Evolutionary conservation across 2,113 vertebrate species (phyloP), one percentile per base, ranked within the genome.

Genomic region (Corythornis madagascariensis): DNA sequence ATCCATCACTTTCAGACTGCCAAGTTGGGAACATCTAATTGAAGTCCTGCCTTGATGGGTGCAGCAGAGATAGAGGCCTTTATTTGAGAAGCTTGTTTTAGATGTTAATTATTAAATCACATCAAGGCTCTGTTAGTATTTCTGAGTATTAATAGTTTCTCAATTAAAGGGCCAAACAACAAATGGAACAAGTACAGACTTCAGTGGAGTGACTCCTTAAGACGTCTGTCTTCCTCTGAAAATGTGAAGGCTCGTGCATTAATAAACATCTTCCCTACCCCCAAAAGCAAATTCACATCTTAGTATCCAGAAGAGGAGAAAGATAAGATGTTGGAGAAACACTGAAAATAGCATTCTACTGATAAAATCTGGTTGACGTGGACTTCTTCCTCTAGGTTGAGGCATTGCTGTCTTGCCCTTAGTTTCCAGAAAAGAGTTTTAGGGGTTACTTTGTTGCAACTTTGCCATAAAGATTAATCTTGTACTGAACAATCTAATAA

Each of bases 401-500:
- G 64, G 26, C n/a, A 17, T 72, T 28, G 16, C 82, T 53, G 29
- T 74, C 25, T 9, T 56, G 9, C 93, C n/a, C 66, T 77, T 86
- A 18, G 75, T 88, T 89, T 94, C 52, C 40, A 73, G 45, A 75
- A 82, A 47, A 87, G 9, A 69, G 83, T 76, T 67, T 5, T 64
- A 93, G 76, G 7, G 5, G 53, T 86, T 93, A 83, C 69, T 87
- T 73, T 29, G 31, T 24, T 94, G 57, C 61, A 86, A 28, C 47
- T 96, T 96, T 76, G 43, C 40, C 14, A 65, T 16, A 61, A 42
- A 86, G 50, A 89, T 69, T 73, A 82, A 72, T 38, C 55, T 73
- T 79, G n/a, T 92, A 88, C 56, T 88, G 38, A n/a, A 91, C 15
- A 91, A 75, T 61, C 86, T 78, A 95, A 96, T 93, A 90, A 93